A percentile compares a stretch with the other conserved stretches of the same genome.
Conservation (phyloP, 1,140 invertebrate genomes). For the Parasteatoda tepidariorum region DNA sequence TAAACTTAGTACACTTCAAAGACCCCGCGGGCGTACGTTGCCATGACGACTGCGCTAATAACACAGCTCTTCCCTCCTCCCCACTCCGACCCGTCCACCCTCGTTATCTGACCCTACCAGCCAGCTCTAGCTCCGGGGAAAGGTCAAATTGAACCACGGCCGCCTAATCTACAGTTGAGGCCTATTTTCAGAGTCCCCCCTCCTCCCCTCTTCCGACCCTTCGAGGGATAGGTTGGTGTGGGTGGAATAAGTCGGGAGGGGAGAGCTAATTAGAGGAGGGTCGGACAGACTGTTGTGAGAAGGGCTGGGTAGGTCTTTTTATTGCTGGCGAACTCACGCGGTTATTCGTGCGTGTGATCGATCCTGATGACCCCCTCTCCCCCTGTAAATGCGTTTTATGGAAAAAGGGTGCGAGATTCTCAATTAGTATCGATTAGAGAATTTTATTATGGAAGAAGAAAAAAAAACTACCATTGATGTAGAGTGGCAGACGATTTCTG, state of each 20-base stretch:
- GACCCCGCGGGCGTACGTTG: conserved; percentile 38
- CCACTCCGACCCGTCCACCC: not conserved
- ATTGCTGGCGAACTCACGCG: not conserved
- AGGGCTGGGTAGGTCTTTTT: not conserved
- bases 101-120: conserved; percentile 49
- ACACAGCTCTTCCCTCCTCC: not conserved
- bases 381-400: no score
- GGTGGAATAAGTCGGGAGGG: not conserved
- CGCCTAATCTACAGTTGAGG: conserved; percentile 37
- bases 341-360: conserved; percentile 24
- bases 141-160: conserved; percentile 45
- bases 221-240: no score
- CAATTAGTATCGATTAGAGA: no score
- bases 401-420: no score
- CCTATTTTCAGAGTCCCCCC: conserved; percentile 23
- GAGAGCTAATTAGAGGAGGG: conserved; percentile 28
- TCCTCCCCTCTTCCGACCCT: not conserved
- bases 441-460: no score
- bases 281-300: not conserved
- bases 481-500: no score
- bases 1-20: conserved; percentile 43
- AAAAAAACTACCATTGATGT: no score
- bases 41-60: conserved; percentile 39
- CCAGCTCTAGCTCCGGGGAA: conserved; percentile 13
- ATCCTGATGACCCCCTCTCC: not conserved